These are phyloP conservation scores for Chaetogeoica ovagalla DNA, from an alignment of 2,888 invertebrate species.

Conservation along the genomic window DNA sequence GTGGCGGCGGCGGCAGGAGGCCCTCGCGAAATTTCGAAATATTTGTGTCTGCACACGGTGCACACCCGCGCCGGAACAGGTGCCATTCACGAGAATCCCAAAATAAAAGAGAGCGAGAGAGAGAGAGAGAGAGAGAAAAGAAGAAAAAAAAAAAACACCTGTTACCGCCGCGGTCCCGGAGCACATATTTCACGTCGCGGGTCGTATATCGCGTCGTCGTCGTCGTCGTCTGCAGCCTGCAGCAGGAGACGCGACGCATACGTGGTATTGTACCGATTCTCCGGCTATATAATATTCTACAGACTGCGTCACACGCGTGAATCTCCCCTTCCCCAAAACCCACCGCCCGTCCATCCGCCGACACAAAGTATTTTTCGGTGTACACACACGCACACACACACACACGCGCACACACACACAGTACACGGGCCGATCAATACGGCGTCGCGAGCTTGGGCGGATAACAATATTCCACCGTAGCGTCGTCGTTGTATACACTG, in stretches of 20 bases:
- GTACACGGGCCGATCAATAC: not conserved
- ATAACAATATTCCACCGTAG: constrained; percentile 23
- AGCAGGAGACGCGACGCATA: not conserved
- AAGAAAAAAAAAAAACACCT: constrained; percentile 50
- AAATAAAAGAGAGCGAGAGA: constrained; percentile 6
- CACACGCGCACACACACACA: too few species aligned
- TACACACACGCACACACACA: not conserved
- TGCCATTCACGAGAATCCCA: constrained; percentile 47
- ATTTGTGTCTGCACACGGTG: constrained; percentile 37
- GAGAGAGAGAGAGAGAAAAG: too few species aligned
- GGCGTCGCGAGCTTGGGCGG: constrained; percentile 33
- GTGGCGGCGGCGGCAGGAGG: too few species aligned
- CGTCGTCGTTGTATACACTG: too few species aligned
- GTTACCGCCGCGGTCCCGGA: constrained; percentile 42
- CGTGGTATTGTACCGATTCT: constrained; percentile 28
- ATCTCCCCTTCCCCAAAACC: not conserved
- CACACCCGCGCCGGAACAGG: constrained; percentile 28
- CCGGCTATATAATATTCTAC: constrained; percentile 22
- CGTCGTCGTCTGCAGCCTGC: constrained; percentile 28
- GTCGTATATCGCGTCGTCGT: constrained; percentile 14
- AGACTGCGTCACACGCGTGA: constrained; percentile 51
- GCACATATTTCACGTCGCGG: constrained; percentile 49
- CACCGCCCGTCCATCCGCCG: not conserved
- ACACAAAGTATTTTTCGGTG: constrained; percentile 46
- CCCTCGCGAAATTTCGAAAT: constrained; percentile 42